Conservation (phyloP, 2,113 vertebrate species). For the Empidonax alnorum region DNA sequence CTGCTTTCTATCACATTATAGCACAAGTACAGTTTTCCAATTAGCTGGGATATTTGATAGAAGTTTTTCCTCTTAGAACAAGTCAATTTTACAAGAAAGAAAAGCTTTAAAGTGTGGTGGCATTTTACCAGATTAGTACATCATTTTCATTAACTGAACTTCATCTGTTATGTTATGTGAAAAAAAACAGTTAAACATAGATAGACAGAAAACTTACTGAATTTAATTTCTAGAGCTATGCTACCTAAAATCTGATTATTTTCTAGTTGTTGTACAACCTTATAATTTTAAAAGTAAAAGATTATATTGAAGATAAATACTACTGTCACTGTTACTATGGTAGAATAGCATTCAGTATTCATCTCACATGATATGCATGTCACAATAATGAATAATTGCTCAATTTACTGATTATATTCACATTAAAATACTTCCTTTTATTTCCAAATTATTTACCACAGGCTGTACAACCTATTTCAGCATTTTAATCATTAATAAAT, state of each 20-base stretch:
- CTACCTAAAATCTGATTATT: background rate
- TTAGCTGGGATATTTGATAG: constrained; percentile 16
- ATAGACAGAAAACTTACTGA: background rate
- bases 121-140: constrained; percentile 15
- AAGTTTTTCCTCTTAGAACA: background rate
- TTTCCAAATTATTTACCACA: background rate
- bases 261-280: background rate
- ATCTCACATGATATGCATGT: background rate
- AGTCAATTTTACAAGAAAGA: background rate
- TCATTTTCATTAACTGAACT: constrained; percentile 28
- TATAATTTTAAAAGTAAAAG: background rate
- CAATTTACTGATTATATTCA: background rate
- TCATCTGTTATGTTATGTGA: background rate
- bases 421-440: background rate
- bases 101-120: background rate
- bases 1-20: constrained; percentile 20
- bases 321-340: background rate
- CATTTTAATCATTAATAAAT: background rate
- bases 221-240: background rate
- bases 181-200: background rate
- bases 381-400: background rate
- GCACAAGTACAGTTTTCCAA: constrained; percentile 43
- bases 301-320: background rate
- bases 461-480: background rate
- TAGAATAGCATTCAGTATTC: background rate